These are phyloP conservation scores for Saccopteryx leptura DNA, from an alignment of 2,113 vertebrate genomes.

Conservation along the genomic window DNA sequence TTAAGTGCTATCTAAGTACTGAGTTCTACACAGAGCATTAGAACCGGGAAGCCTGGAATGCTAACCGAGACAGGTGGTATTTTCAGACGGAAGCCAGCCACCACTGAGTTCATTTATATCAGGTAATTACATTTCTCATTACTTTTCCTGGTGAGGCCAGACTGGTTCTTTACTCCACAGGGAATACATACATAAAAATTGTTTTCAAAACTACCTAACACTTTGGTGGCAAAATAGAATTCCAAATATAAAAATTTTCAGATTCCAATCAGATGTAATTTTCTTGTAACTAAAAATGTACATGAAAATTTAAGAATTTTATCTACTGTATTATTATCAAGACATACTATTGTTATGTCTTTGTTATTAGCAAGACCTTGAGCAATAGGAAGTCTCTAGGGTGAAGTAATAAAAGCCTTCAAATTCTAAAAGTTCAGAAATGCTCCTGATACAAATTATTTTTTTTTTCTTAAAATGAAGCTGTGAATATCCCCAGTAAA, in stretches of 20 bases:
- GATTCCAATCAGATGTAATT: background rate
- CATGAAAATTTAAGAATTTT: background rate
- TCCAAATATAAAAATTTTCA: conserved; percentile 62
- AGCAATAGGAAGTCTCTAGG: background rate
- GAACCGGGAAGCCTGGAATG: conserved; percentile 51
- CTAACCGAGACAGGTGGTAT: conserved; percentile 76
- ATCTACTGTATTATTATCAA: background rate
- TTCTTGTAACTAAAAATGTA: background rate
- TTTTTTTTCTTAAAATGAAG: conserved; percentile 5
- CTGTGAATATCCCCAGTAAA: background rate
- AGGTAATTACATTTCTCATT: conserved; percentile 85
- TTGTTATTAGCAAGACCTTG: background rate
- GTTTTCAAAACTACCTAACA: conserved; percentile 80
- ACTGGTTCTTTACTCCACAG: conserved; percentile 77
- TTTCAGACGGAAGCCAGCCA: conserved; percentile 84
- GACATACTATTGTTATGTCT: background rate
- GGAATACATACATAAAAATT: conserved; percentile 75
- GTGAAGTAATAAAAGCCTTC: background rate
- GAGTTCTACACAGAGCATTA: background rate
- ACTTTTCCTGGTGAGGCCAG: conserved; percentile 74
- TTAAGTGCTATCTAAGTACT: conserved; percentile 5
- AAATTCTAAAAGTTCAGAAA: background rate
- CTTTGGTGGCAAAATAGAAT: conserved; percentile 76
- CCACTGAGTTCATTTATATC: conserved; percentile 81
- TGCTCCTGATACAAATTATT: background rate